A percentile compares a stretch with the other conserved stretches of the same genome.
These are phyloP conservation scores for Lumbricus terrestris DNA, from an alignment of 2,888 invertebrate genomes.

Conservation along the genomic window DNA sequence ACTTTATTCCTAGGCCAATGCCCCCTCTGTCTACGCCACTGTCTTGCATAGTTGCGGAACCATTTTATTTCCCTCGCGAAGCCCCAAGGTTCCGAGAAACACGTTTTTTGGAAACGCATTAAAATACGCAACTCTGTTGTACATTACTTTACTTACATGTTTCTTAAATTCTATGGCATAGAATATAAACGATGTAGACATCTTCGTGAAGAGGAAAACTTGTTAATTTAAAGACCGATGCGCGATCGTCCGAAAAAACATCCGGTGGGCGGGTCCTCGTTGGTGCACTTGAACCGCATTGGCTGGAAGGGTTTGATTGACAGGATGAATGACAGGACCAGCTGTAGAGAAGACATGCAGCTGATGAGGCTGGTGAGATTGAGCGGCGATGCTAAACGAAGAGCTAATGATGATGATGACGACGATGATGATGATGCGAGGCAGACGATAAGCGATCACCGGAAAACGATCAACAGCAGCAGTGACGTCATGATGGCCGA, in stretches of 20 bases:
- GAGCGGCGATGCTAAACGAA: not conserved
- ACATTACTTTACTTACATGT: too few relatives aligned
- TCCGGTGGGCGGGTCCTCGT: not conserved
- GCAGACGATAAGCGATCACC: not conserved
- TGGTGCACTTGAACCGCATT: not conserved
- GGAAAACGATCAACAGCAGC: not conserved
- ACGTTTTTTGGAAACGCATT: too few relatives aligned
- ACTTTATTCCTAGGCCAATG: too few relatives aligned
- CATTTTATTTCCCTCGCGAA: too few relatives aligned
- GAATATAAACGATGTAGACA: not conserved
- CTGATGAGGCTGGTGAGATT: not conserved
- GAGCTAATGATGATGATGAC: too few relatives aligned
- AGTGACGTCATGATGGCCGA: constrained; percentile 48
- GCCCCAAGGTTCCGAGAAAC: too few relatives aligned
- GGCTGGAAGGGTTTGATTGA: not conserved
- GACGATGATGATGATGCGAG: too few relatives aligned
- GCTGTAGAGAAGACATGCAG: not conserved
- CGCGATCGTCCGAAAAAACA: not conserved
- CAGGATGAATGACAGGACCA: not conserved
- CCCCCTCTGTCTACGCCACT: too few relatives aligned
- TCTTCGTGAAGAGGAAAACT: not conserved
- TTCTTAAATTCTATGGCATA: too few relatives aligned
- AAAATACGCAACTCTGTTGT: too few relatives aligned
- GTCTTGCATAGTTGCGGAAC: too few relatives aligned
- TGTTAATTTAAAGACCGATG: not conserved